Evolutionary conservation across 2,113 vertebrate genomes (phyloP).

Genomic region (Heterochromis multidens): DNA sequence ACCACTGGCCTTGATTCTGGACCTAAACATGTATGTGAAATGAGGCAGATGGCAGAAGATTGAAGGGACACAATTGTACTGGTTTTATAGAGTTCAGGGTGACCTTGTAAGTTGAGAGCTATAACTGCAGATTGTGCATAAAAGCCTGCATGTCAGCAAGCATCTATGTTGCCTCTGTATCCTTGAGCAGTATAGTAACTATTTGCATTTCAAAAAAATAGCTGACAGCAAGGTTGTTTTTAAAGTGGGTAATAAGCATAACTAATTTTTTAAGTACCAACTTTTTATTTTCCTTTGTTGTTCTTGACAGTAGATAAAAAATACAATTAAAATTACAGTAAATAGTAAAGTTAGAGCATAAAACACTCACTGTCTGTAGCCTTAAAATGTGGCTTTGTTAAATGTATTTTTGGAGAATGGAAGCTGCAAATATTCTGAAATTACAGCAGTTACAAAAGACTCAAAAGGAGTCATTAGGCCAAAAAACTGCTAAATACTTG

Average conservation of each 20-base stretch:
- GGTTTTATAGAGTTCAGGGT: not conserved
- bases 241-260: not conserved
- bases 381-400: not conserved
- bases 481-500: not conserved
- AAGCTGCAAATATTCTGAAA: not conserved
- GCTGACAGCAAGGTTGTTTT: not conserved
- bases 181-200: conserved; percentile 14
- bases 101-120: conserved; percentile 23
- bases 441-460: not conserved
- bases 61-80: not conserved
- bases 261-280: not conserved
- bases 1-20: not conserved
- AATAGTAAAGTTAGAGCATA: not conserved
- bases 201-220: conserved; percentile 19
- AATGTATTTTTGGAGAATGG: not conserved
- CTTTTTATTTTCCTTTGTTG: not conserved
- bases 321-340: not conserved
- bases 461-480: not conserved
- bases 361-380: not conserved
- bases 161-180: not conserved
- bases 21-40: not conserved
- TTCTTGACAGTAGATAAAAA: not conserved
- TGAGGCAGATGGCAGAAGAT: not conserved
- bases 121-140: conserved; percentile 5
- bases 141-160: conserved; percentile 11